Conservation (phyloP, 2,113 vertebrate genomes). For the Scomber colias region DNA sequence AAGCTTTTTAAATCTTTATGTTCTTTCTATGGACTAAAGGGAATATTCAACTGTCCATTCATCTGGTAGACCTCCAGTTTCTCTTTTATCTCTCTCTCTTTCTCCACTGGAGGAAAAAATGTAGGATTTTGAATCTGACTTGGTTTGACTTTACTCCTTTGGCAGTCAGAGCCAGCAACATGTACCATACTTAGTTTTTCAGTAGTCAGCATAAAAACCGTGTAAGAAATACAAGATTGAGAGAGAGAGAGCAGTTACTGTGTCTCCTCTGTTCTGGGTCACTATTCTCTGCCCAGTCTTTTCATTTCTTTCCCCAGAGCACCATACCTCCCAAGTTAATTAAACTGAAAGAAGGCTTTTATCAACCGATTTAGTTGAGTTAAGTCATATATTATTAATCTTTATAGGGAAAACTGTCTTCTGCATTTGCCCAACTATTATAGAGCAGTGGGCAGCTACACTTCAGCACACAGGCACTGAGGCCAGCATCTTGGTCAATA, state of each 20-base stretch:
- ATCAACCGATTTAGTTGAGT: neutral
- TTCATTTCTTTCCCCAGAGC: neutral
- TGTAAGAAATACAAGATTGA: neutral
- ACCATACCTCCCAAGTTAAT: neutral
- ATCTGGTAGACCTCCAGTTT: slow-evolving; percentile 5
- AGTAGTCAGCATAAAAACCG: neutral
- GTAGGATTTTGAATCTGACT: neutral
- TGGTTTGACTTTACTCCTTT: neutral
- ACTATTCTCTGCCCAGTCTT: too few relatives aligned
- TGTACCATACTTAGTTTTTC: neutral
- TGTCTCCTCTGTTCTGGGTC: neutral
- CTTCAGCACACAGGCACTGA: neutral
- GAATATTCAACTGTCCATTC: neutral
- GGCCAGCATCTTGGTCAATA: neutral
- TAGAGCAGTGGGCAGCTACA: neutral
- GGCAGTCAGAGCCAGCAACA: slow-evolving; percentile 1
- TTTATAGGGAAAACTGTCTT: neutral
- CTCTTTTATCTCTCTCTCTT: neutral
- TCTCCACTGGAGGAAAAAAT: neutral
- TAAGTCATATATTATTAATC: slow-evolving; percentile 16
- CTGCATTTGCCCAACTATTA: neutral
- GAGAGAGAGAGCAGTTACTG: neutral
- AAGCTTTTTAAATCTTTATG: neutral
- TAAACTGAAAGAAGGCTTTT: slow-evolving; percentile 12
- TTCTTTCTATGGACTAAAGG: neutral